Percentiles rank a stretch among this genome's conserved stretches.
Evolutionary conservation across 2,797 vertebrate genomes (phyloP).

Genomic region (Columba guinea): DNA sequence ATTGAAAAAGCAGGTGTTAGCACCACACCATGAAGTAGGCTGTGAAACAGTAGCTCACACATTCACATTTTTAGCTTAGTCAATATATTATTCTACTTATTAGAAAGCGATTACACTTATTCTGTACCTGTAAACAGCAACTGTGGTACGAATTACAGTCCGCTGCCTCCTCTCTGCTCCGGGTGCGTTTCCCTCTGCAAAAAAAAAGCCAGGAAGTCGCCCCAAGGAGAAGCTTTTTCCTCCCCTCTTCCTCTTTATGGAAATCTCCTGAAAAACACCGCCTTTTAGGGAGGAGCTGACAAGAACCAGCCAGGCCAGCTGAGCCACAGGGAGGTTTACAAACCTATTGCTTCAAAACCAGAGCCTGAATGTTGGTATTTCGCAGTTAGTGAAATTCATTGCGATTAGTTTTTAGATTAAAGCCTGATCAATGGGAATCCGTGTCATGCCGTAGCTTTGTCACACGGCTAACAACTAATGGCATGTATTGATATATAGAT

Average conservation of each 20-base stretch:
- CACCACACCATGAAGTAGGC: too few relatives aligned
- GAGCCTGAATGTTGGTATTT: neutral
- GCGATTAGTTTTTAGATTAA: neutral
- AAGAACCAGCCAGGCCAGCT: neutral
- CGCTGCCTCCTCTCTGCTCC: neutral
- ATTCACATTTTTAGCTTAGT: neutral
- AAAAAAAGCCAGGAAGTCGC: neutral
- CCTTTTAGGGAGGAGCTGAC: slow-evolving; percentile 25
- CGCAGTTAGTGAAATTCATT: neutral
- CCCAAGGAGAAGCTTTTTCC: fast-evolving
- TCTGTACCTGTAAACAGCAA: neutral
- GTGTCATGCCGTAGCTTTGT: neutral
- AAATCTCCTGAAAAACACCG: neutral
- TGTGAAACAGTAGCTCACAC: neutral
- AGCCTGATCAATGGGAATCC: fast-evolving
- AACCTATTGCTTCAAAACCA: fast-evolving
- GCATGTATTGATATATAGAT: neutral
- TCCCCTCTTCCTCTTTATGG: neutral
- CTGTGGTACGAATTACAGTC: fast-evolving
- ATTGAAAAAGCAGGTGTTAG: neutral
- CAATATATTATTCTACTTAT: too few relatives aligned
- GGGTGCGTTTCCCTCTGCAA: fast-evolving
- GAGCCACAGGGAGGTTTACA: neutral
- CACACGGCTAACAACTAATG: neutral
- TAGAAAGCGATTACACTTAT: neutral